phyloP scores from a whole-genome alignment of 2,113 vertebrate genomes.

The Chascanopsetta lugubris region DNA sequence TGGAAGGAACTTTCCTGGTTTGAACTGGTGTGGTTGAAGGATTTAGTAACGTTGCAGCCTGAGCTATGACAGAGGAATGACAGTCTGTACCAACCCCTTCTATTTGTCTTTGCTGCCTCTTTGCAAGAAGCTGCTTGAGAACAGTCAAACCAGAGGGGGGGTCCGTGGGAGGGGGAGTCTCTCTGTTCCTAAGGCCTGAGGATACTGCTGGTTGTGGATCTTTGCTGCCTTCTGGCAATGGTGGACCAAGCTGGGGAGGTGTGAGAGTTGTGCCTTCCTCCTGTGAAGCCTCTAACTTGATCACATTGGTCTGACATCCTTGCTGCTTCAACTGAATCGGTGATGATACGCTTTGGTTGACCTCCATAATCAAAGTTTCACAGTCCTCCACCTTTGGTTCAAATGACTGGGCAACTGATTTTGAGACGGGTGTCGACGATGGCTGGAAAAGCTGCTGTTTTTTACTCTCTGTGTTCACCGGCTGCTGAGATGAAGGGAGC shows the following conservation, averaged over 20 bases:
- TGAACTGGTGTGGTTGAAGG: conserved; percentile 76
- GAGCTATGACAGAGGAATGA: conserved; percentile 61
- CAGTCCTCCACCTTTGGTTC: conserved; percentile 73
- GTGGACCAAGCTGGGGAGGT: neutral
- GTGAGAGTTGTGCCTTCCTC: conserved; percentile 10
- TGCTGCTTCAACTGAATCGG: conserved; percentile 48
- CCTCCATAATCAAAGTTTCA: conserved; percentile 71
- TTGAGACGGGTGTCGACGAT: neutral
- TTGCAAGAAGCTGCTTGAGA: conserved; percentile 93
- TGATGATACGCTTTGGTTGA: conserved; percentile 50
- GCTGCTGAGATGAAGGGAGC: conserved; percentile 77
- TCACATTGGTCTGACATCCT: conserved; percentile 56
- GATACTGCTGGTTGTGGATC: conserved; percentile 11
- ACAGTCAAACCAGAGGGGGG: conserved; percentile 90
- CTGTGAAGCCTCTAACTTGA: conserved; percentile 62
- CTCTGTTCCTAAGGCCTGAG: conserved; percentile 74
- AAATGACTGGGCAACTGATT: conserved; percentile 25
- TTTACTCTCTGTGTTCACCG: conserved; percentile 22
- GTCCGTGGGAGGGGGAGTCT: conserved; percentile 78
- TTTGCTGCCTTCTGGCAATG: conserved; percentile 19
- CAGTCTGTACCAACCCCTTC: conserved; percentile 64
- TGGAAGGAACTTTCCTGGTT: conserved; percentile 79
- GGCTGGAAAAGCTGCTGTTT: conserved; percentile 49
- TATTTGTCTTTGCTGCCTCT: conserved; percentile 82
- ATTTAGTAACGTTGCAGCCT: conserved; percentile 62